These are phyloP conservation scores for Phacellophora camtschatica DNA, from an alignment of 30 jellyfish, hydroid and myxozoan genomes.

Conservation along the genomic window DNA sequence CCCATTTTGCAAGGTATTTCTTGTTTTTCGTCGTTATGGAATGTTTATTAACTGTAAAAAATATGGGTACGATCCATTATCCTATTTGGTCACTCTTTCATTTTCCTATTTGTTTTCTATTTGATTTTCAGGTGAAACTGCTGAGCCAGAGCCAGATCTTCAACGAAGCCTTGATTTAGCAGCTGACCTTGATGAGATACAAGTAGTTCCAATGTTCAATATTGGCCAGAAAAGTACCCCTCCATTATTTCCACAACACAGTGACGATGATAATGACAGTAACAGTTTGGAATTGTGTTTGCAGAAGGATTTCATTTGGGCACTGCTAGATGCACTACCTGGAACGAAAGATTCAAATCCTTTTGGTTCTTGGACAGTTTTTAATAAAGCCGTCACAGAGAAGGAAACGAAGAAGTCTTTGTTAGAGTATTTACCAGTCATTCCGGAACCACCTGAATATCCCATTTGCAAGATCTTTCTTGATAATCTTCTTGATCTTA, in stretches of 20 bases:
- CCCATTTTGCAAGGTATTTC: slow-evolving; percentile 30
- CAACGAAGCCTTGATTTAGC: slow-evolving; percentile 9
- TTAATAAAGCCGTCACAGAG: not conserved
- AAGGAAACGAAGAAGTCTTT: slow-evolving; percentile 16
- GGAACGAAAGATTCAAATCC: not conserved
- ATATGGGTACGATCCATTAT: not conserved
- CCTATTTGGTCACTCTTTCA: not conserved
- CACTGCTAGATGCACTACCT: slow-evolving; percentile 25
- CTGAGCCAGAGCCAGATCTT: not conserved
- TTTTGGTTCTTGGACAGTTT: slow-evolving; percentile 32
- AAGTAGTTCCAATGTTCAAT: not conserved
- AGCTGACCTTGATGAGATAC: not conserved
- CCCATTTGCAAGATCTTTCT: slow-evolving; percentile 30
- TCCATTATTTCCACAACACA: slow-evolving; percentile 6
- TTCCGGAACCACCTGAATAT: slow-evolving; percentile 40
- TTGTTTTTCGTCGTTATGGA: not conserved
- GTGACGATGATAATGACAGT: not conserved
- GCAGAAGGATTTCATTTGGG: slow-evolving; percentile 40
- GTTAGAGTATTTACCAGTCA: slow-evolving; percentile 46
- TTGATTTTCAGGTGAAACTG: slow-evolving; percentile 3
- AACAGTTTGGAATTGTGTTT: not conserved
- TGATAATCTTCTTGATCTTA: slow-evolving; percentile 18
- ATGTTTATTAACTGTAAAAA: not conserved
- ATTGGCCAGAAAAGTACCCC: slow-evolving; percentile 30
- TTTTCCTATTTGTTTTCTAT: not conserved